Base-by-base conservation (phyloP, 2,888 invertebrate species). In the Mesodorylaimus sp. region DNA sequence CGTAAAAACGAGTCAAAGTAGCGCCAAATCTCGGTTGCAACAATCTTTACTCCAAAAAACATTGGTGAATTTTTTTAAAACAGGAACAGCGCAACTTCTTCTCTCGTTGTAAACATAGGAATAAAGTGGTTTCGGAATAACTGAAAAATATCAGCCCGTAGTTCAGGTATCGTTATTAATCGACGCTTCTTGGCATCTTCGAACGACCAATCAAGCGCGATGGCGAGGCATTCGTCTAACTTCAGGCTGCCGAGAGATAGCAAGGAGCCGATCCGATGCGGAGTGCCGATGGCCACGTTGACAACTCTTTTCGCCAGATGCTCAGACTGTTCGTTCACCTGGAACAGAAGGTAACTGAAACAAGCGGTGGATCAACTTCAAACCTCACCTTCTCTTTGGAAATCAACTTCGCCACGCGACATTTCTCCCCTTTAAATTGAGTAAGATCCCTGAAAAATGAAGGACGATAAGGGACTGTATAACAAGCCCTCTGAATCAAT, bases 381-480 rank as follows among this genome's bases (percentile, higher is more conserved):
- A 44, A 26, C 52, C 53, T 50, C 57, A 65, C 65, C 61, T 66
- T 66, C 54, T 66, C 65, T 54, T 66, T 66, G n/a, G 64, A 64
- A 60, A 66, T 66, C 36, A 66, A 51, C 53, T 66, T 66, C 29
- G 61, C 65, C 54, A 59, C 58, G 55, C 58, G 60, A 45, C 62
- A 61, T n/a, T 59, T 56, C 23, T 59, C 58, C 43, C 59, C 58
- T 50, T 63, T 60, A 51, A 65, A 64, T 21, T 59, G 58, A 27
- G 5, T 26, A 7, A 43, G 10, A 10, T 43, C 44, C 7, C 44
- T 43, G 27, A 26, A 43, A 43, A 43, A 26, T 16, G 16, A 10
- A 16, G 16, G 16, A 32, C 10, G 16, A 47, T 58, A 55, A 28
- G 64, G 55, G 36, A 19, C 16, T n/a, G 7, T 25, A 38, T 25